Evolutionary conservation across 2,113 vertebrate genomes (phyloP), one percentile per base, ranked within the genome.

Genomic region (Xenopus laevis): DNA sequence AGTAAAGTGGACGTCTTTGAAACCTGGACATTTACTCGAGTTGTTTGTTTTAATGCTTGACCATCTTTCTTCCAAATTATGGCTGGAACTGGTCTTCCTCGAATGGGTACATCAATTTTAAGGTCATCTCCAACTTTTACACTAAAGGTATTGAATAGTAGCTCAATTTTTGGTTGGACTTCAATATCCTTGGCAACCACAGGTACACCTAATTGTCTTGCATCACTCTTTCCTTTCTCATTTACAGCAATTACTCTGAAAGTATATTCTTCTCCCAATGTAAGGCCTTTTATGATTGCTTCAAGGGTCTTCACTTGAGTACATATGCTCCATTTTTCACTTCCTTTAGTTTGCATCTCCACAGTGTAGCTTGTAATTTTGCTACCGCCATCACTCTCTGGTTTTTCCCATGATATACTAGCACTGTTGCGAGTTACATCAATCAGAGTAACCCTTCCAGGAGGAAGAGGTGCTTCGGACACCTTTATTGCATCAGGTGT

Each of bases 201-300:
- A 7, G 97, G 97, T 63, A 98, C 89, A 67, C 95, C 96, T 75
- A 98, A 92, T 82, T 96, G 95, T 85, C 94, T 94, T 72, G 96
- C 95, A 75, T 98, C 95, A 84, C 97, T 98, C 85, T 95, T 96
- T 83, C 97, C 97, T 80, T 98, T 98, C 83, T 99, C 97, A 80
- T 99, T 99, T 71, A 98, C 83, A 83, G 97, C 96, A 81, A 94
- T 79, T 78, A 99, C 90, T 83, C 95, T 91, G 83, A 98, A 98
- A 76, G 91, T 89, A 79, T 98, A 99, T 72, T 92, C 90, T 88
- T 98, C 95, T 81, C 94, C 94, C 65, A 90, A 83, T 67, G 81
- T 93, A 79, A 99, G 84, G 70, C 96, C 96, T 66, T 89, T 87
- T 80, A 99, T 61, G 52, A 93, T 98, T 78, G 95, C 92, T 86